Base-by-base conservation (phyloP, 2,888 invertebrate genomes). In the Drosophila pegasa region DNA sequence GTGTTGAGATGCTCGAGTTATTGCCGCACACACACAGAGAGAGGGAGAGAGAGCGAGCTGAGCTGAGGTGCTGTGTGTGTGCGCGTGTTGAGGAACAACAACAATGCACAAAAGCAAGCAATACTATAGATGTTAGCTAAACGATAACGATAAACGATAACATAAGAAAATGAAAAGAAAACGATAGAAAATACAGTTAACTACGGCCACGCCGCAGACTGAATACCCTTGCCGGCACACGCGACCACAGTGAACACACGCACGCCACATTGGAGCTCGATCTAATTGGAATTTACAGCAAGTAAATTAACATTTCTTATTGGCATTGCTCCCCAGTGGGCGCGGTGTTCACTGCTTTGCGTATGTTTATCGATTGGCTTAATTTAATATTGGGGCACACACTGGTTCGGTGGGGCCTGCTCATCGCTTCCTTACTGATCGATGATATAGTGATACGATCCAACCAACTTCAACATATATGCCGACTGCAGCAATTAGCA, bases 101-200 rank as follows among this genome's bases (percentile, higher is more conserved):
- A 65, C 63, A 74, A 65, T 59, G 29, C 72, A 65, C 45, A 51
- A 52, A 54, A 59, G 43, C 48, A 14, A 55, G 55, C 48, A 31
- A 59, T 52, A 55, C 45, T 48, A 52, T 37, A 9, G 6, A 20
- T 33, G 33, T 50, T 50, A 48, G 14, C 20, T 35, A 35, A 56
- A 45, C 47, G 18, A 47, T 63, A 50, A 63, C 56, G 25, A 55
- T 59, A 47, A 62, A 27, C 45, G 22, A 61, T 60, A 38, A 60
- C 60, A 38, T 7, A 16, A 22, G 10, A 18, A 25, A n/a, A 47
- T 8, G 0, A 14, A 20, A 20, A 33, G 14, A 8, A 51, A 37
- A 37, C 12, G 16, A 35, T 22, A 37, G 35, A 27, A 40, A 52
- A 18, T 52, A 38, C 52, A 18, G 37, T 38, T 52, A 38, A 18